Evolutionary conservation across 2,113 vertebrate species (phyloP), one percentile per base, ranked within the genome.

Genomic region (Tonatia bakeri): DNA sequence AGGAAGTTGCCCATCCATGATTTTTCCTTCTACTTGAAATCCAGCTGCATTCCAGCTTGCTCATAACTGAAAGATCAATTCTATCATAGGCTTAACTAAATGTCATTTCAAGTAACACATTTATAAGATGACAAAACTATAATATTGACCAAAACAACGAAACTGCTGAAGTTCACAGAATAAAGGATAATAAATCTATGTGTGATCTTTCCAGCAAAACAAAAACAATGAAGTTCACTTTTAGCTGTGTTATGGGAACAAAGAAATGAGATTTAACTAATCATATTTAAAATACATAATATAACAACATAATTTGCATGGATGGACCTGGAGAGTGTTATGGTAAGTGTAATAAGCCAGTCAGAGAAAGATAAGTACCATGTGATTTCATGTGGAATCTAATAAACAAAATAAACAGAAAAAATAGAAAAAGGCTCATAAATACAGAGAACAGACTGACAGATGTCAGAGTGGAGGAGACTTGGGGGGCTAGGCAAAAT

Each of bases 41-140:
- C 9, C 43, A 87, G 12, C 14, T 75, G 17, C 47, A 91, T 84
- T 33, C 12, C 73, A 87, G 28, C 69, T 45, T 96, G 54, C 38
- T 94, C 91, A 90, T 92, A 94, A 83, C n/a, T 80, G 50, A 90
- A 94, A 73, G 50, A 95, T 75, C 79, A 87, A 10, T 88, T 86
- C 67, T 15, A 38, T 90, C 47, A 69, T 1, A 95, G 54, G 31
- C 52, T 43, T 73, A 24, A 73, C n/a, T 93, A 93, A 67, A 93
- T 91, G 26, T 82, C 61, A 93, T 81, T 96, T 92, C 50, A 90
- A 92, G 43, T 59, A 81, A 36, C 16, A 59, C 22, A 67, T 91
- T 87, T 89, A 69, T 36, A 89, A 54, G 73, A 86, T 31, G 16
- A 83, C 73, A 90, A 93, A 85, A 22, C 45, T 91, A 45, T 67